These are phyloP conservation scores for Sorex maritimensis DNA, from an alignment of 2,797 vertebrate species.

Conservation along the genomic window DNA sequence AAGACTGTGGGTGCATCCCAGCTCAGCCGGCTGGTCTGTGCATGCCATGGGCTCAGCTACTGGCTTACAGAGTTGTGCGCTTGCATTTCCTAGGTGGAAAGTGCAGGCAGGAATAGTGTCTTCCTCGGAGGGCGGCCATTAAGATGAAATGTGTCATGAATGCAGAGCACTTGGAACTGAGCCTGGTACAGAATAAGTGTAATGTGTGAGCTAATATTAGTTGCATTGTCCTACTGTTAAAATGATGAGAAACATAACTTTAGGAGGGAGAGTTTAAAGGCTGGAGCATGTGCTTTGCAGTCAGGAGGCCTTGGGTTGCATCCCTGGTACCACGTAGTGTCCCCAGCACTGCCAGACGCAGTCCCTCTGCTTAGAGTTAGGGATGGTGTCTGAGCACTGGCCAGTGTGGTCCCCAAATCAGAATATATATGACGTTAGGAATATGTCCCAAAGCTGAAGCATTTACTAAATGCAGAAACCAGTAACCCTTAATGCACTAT, in stretches of 20 bases:
- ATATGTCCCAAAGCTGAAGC: no score
- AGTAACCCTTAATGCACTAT: background rate
- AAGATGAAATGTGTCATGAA: background rate
- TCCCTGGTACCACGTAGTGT: no score
- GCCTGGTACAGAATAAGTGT: background rate
- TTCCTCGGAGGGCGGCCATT: background rate
- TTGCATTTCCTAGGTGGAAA: constrained; percentile 60
- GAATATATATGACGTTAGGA: no score
- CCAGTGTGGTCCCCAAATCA: no score
- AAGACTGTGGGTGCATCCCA: constrained; percentile 40
- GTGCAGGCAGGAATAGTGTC: constrained; percentile 51
- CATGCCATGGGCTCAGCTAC: background rate
- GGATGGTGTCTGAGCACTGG: no score
- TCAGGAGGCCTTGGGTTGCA: no score
- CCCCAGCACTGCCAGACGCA: no score
- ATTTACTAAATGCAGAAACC: no score
- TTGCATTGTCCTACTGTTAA: constrained; percentile 3
- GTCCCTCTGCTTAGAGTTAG: no score
- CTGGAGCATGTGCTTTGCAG: background rate
- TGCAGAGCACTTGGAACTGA: constrained; percentile 10
- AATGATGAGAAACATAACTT: constrained; percentile 22
- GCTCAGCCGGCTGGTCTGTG: background rate
- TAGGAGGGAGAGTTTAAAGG: background rate
- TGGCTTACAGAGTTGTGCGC: background rate
- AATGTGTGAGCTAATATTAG: background rate